These are phyloP conservation scores for Triops cancriformis DNA, from an alignment of 1,140 invertebrate species.

Conservation along the genomic window DNA sequence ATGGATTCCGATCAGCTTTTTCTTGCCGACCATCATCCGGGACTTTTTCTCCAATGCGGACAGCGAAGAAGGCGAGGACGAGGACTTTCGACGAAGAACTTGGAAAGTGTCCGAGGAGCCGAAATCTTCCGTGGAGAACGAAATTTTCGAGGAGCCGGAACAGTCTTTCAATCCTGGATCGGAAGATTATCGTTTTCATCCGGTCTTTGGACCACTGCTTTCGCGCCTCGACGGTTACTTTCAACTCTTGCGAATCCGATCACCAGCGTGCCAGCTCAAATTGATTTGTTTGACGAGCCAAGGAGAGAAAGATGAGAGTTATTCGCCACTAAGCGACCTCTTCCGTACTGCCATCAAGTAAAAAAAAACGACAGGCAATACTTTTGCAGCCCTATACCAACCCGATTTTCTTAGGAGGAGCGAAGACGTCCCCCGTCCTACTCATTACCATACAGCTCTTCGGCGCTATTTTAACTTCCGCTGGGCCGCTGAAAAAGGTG, in stretches of 20 bases:
- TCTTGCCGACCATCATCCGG: conserved; percentile 23
- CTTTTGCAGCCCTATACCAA: background rate
- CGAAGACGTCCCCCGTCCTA: conserved; percentile 1
- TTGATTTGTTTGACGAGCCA: conserved; percentile 23
- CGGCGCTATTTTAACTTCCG: conserved; percentile 23
- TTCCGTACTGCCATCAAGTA: conserved; percentile 14
- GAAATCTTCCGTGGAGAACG: background rate
- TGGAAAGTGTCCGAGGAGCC: background rate
- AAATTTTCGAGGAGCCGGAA: background rate
- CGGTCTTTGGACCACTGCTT: conserved; percentile 25
- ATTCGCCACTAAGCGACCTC: conserved; percentile 25
- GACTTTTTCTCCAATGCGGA: background rate
- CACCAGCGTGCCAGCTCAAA: conserved; percentile 18
- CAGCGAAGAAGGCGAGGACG: background rate
- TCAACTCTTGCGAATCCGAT: conserved; percentile 19
- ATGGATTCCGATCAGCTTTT: conserved; percentile 29
- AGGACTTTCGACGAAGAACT: background rate
- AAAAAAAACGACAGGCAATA: background rate
- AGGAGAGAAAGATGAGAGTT: background rate
- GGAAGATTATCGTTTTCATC: conserved; percentile 26
- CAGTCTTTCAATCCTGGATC: background rate
- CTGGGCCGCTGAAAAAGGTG: conserved; percentile 27
- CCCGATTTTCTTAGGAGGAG: background rate
- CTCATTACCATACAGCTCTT: conserved; percentile 22
- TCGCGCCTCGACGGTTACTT: conserved; percentile 28